These are phyloP conservation scores for Hipparchia sbordonii DNA, from an alignment of 2,888 invertebrate genomes.

Conservation along the genomic window DNA sequence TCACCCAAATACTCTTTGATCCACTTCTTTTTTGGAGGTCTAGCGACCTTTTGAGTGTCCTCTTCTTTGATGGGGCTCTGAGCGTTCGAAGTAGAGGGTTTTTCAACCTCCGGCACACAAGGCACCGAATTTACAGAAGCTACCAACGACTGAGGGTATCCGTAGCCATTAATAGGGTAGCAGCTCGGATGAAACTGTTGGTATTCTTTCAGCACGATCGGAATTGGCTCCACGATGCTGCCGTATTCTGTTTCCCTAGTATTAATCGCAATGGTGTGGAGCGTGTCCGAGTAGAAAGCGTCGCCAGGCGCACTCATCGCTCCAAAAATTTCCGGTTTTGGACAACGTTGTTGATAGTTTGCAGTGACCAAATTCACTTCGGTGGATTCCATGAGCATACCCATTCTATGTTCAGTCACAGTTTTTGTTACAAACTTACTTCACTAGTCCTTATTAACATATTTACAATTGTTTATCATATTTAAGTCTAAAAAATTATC, in stretches of 20 bases:
- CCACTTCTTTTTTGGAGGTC: conserved; percentile 89
- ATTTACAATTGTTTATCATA: conserved; percentile 21
- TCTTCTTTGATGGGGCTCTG: conserved; percentile 56
- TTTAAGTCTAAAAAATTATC: background rate
- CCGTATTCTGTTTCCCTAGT: conserved; percentile 75
- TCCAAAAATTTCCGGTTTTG: conserved; percentile 61
- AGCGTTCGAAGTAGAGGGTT: conserved; percentile 53
- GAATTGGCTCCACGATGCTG: conserved; percentile 70
- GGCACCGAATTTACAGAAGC: conserved; percentile 54
- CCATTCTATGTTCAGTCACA: conserved; percentile 73
- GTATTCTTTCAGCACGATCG: conserved; percentile 67
- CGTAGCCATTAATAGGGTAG: conserved; percentile 57
- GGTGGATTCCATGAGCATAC: conserved; percentile 77
- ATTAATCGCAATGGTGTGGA: conserved; percentile 72
- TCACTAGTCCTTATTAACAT: conserved; percentile 54
- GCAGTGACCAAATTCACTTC: conserved; percentile 72
- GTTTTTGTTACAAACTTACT: conserved; percentile 53
- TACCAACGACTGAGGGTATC: conserved; percentile 47
- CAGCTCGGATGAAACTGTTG: conserved; percentile 60
- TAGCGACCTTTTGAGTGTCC: conserved; percentile 56
- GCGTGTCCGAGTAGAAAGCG: conserved; percentile 60
- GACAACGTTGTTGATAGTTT: conserved; percentile 60
- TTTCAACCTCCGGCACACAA: conserved; percentile 51
- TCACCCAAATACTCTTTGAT: conserved; percentile 86
- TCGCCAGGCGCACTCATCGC: conserved; percentile 69